Percentiles rank a stretch among this genome's conserved stretches.
phyloP scores from a whole-genome alignment of 2,888 invertebrate genomes.

The Orthonychiurus folsomi region DNA sequence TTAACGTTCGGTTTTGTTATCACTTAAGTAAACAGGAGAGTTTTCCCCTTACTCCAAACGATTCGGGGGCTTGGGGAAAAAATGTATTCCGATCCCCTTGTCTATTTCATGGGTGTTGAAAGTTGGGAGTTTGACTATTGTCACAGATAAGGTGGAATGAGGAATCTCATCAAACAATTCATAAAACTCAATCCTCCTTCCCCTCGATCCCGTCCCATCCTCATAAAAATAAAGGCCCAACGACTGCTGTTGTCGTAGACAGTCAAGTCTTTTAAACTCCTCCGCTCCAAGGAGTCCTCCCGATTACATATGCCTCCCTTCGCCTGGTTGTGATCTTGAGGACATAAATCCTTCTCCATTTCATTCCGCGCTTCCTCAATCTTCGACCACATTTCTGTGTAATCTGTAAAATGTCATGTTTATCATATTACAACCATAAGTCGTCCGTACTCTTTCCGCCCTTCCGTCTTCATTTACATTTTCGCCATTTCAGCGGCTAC shows the following conservation, averaged over 20 bases:
- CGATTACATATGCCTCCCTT: too few relatives aligned
- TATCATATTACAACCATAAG: constrained; percentile 1
- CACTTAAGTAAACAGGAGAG: background rate
- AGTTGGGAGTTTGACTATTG: background rate
- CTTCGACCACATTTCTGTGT: background rate
- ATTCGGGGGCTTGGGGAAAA: background rate
- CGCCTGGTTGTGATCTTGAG: background rate
- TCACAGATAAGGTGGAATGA: background rate
- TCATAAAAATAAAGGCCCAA: background rate
- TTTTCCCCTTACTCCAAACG: background rate
- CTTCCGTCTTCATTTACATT: background rate
- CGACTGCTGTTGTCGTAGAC: background rate
- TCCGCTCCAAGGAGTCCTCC: background rate
- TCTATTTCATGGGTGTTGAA: too few relatives aligned
- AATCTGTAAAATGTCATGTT: constrained; percentile 1
- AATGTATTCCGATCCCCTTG: background rate
- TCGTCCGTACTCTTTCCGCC: too few relatives aligned
- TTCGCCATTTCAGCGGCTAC: background rate
- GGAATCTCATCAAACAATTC: background rate
- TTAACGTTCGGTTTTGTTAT: background rate
- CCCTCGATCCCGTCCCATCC: background rate
- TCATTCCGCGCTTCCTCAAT: background rate
- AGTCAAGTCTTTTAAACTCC: background rate
- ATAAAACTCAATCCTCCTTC: background rate
- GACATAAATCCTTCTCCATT: background rate